Base-by-base conservation (phyloP, 1,140 invertebrate genomes). In the Gonatopus flavifemur region DNA sequence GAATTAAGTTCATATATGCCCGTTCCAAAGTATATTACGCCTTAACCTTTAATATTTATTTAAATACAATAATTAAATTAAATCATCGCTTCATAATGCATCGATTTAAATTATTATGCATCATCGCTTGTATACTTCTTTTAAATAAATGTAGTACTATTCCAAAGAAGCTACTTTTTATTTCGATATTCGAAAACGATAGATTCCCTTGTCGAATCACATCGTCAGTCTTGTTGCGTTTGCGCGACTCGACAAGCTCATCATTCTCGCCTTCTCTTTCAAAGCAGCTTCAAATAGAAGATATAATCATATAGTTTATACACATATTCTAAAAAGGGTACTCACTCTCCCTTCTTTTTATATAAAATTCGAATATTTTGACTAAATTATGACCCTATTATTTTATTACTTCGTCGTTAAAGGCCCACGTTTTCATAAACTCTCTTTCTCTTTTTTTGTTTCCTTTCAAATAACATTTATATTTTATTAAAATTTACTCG, bases 221-320 rank as follows among this genome's bases (percentile, higher is more conserved):
- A 56, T 64, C 55, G 44, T 65, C 63, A 65, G 63, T 65, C 62
- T 65, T 65, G 55, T 65, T 64, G 55, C 63, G 58, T 65, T 65
- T 65, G 42, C 57, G 60, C 48, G 36, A 46, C 51, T 45, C 24
- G 46, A 54, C 39, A 30, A 36, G 37, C n/a, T n/a, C n/a, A n/a
- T n/a, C 15, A 47, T 25, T 36, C 33, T 37, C 32, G 22, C 18
- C 30, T 44, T 20, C 28, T 32, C 16, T 32, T 21, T 12, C 3
- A 16, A 3, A 16, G 22, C 30, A 31, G n/a, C 19, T 21, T 31
- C 12, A 6, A 43, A 43, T 43, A n/a, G n/a, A n/a, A n/a, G n/a
- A n/a, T n/a, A n/a, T n/a, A n/a, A n/a, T n/a, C n/a, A n/a, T n/a
- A n/a, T n/a, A n/a, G n/a, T n/a, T n/a, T n/a, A n/a, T n/a, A n/a